Evolutionary conservation across 2,113 vertebrate species (phyloP).

Genomic region (Lophura nycthemera): DNA sequence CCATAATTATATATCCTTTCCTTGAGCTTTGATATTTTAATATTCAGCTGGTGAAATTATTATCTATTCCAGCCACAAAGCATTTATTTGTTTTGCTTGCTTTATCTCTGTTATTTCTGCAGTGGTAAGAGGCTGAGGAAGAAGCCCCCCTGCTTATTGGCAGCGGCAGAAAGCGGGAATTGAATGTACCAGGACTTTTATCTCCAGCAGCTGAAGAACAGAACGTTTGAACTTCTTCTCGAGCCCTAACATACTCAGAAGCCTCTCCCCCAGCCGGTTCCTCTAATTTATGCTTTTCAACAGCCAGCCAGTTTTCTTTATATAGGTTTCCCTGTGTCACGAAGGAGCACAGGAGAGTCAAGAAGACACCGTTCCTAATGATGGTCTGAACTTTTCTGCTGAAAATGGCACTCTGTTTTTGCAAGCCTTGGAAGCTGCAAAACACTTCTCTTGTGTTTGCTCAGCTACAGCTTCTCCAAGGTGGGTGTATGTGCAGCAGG

Average conservation of each 20-base stretch:
- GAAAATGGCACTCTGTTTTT: background rate
- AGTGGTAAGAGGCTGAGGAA: constrained; percentile 64
- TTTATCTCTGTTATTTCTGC: constrained; percentile 78
- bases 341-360: constrained; percentile 3
- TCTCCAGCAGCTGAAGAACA: constrained; percentile 69
- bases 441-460: background rate
- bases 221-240: constrained; percentile 57
- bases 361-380: background rate
- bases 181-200: constrained; percentile 72
- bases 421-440: background rate
- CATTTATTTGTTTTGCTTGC: constrained; percentile 78
- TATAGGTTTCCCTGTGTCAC: constrained; percentile 30
- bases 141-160: constrained; percentile 69
- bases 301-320: constrained; percentile 48
- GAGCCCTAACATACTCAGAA: constrained; percentile 2
- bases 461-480: background rate
- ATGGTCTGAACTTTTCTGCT: background rate
- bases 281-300: constrained; percentile 74
- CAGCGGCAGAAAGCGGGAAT: constrained; percentile 72
- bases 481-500: background rate
- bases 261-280: constrained; percentile 38
- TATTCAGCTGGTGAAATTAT: constrained; percentile 78
- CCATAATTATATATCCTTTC: constrained; percentile 68
- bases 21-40: constrained; percentile 82
- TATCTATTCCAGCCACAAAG: constrained; percentile 77